phyloP scores from a whole-genome alignment of 2,888 invertebrate species.

The Fragum sueziense region DNA sequence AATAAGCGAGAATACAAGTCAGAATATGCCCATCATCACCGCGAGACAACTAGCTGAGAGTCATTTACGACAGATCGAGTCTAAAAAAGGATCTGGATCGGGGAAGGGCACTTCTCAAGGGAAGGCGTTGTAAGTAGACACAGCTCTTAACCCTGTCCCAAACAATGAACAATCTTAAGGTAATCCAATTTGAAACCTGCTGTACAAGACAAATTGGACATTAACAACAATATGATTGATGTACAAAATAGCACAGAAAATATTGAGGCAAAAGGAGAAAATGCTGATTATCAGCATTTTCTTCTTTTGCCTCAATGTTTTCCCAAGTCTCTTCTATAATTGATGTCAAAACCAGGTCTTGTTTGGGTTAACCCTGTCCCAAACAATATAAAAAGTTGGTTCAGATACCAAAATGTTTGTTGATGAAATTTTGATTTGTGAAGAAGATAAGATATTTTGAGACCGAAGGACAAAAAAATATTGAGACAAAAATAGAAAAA shows the following conservation, averaged over 20 bases:
- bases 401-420: neutral
- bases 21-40: slow-evolving; percentile 63
- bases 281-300: too few species aligned
- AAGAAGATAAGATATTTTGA: neutral
- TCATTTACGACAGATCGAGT: slow-evolving; percentile 73
- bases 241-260: too few species aligned
- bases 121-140: slow-evolving; percentile 39
- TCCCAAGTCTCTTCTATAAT: too few species aligned
- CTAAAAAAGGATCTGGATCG: neutral
- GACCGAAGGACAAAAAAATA: neutral
- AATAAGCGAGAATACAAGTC: slow-evolving; percentile 65
- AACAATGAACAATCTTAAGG: neutral
- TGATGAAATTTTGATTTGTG: too few species aligned
- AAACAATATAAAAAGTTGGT: neutral
- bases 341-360: too few species aligned
- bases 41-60: slow-evolving; percentile 74
- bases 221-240: too few species aligned
- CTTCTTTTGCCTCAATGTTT: too few species aligned
- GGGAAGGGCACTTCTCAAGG: neutral
- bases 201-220: too few species aligned
- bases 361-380: too few species aligned
- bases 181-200: neutral
- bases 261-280: too few species aligned
- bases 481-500: too few species aligned
- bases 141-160: neutral